Conservation (phyloP, 1,140 invertebrate genomes). For the Heliconius hewitsoni region DNA sequence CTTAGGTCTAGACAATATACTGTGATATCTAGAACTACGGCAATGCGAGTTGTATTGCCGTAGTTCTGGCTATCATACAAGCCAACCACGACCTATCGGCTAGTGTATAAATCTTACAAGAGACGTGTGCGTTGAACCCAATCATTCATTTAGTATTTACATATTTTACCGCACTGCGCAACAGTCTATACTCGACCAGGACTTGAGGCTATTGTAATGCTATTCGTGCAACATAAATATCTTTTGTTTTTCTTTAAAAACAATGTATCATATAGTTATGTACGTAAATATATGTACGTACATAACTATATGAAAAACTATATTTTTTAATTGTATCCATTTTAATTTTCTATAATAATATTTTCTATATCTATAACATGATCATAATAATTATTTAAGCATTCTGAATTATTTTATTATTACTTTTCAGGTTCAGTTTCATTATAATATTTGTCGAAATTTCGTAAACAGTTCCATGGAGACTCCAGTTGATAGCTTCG, state of each 20-base stretch:
- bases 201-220: background rate
- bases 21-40: background rate
- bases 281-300: background rate
- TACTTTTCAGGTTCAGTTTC: constrained; percentile 28
- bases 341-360: too few species aligned
- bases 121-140: background rate
- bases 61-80: background rate
- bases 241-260: background rate
- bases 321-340: too few species aligned
- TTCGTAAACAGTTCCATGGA: constrained; percentile 68
- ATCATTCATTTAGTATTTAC: constrained; percentile 27
- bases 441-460: constrained; percentile 66
- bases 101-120: constrained; percentile 15
- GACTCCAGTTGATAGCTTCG: constrained; percentile 62
- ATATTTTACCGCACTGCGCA: constrained; percentile 34
- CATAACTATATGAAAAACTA: background rate
- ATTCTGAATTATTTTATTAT: background rate
- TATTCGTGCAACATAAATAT: background rate
- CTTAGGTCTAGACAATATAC: too few species aligned
- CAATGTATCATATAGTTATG: background rate
- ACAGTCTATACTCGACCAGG: constrained; percentile 20
- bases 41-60: background rate
- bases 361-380: too few species aligned
- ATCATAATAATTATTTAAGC: too few species aligned
- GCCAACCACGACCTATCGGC: background rate